A percentile compares a stretch with the other conserved stretches of the same genome.
These are phyloP conservation scores for Argyresthia albistria DNA, from an alignment of 2,888 invertebrate genomes.

Conservation along the genomic window DNA sequence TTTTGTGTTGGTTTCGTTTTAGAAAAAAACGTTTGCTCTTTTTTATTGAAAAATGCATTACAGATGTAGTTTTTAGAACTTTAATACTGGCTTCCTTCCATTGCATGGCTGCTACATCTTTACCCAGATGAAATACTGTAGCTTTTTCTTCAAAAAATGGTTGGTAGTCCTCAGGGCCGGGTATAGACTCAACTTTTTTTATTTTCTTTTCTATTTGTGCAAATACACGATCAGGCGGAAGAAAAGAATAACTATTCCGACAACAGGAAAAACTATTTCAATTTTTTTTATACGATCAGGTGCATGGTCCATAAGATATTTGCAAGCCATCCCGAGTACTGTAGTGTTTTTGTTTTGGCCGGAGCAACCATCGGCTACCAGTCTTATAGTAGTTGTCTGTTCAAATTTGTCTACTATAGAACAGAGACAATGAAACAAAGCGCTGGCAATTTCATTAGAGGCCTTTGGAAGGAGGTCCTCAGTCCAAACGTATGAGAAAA, in stretches of 20 bases:
- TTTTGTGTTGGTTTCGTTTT: too few species aligned
- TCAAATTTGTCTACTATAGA: not conserved
- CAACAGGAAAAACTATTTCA: slow-evolving; percentile 3
- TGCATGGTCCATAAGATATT: not conserved
- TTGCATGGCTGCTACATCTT: too few species aligned
- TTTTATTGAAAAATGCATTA: too few species aligned
- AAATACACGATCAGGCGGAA: slow-evolving; percentile 3
- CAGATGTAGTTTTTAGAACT: too few species aligned
- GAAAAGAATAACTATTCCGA: not conserved
- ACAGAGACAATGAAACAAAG: slow-evolving; percentile 8
- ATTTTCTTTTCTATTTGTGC: slow-evolving; percentile 1
- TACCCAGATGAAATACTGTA: too few species aligned
- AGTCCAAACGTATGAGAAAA: slow-evolving; percentile 10
- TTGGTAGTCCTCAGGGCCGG: not conserved
- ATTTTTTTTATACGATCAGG: not conserved
- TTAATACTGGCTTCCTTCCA: too few species aligned
- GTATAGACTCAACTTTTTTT: not conserved
- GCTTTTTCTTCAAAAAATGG: too few species aligned
- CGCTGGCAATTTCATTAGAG: slow-evolving; percentile 5
- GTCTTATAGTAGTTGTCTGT: not conserved
- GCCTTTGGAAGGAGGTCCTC: slow-evolving; percentile 7
- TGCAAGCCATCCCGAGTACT: not conserved
- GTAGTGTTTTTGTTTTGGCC: slow-evolving; percentile 3
- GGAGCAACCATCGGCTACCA: slow-evolving; percentile 4
- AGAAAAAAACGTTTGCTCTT: too few species aligned